Percentiles rank a stretch among this genome's conserved stretches.
Conservation (phyloP, 2,888 invertebrate genomes). For the Capitulum mitella region DNA sequence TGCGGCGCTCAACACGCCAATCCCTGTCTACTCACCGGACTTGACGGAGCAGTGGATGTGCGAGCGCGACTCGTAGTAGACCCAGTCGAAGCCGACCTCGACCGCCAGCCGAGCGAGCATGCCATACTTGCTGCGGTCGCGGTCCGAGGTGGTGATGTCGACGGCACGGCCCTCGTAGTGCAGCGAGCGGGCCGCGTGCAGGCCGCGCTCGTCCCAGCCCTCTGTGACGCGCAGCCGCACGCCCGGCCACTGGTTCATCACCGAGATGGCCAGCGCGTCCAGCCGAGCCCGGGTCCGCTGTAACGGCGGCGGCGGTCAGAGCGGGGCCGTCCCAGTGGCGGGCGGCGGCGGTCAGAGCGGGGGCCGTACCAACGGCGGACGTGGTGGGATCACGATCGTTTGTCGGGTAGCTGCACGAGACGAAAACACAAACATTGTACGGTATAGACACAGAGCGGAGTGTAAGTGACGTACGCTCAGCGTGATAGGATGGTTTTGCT, state of each 20-base stretch:
- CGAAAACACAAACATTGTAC: too few relatives aligned
- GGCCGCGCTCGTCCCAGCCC: constrained; percentile 84
- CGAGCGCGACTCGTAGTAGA: constrained; percentile 87
- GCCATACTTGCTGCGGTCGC: constrained; percentile 86
- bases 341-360: too few relatives aligned
- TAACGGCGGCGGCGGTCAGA: neutral
- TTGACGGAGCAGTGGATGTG: constrained; percentile 97
- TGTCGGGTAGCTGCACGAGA: too few relatives aligned
- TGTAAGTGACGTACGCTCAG: too few relatives aligned
- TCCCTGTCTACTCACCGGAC: constrained; percentile 72
- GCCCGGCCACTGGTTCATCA: constrained; percentile 98
- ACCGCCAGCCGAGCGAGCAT: constrained; percentile 92
- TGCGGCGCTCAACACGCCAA: too few relatives aligned
- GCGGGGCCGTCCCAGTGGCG: neutral
- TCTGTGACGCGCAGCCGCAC: constrained; percentile 84
- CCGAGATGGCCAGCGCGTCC: constrained; percentile 86
- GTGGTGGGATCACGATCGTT: too few relatives aligned
- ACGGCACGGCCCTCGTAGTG: constrained; percentile 98
- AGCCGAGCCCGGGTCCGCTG: constrained; percentile 94
- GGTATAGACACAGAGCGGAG: too few relatives aligned
- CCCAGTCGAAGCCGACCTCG: constrained; percentile 98
- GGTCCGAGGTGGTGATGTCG: constrained; percentile 89
- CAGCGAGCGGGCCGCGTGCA: constrained; percentile 69
- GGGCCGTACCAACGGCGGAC: too few relatives aligned
- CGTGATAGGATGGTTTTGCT: too few relatives aligned